These are phyloP conservation scores for Cephalopholis sonnerati DNA, from an alignment of 2,113 vertebrate genomes.

Conservation along the genomic window DNA sequence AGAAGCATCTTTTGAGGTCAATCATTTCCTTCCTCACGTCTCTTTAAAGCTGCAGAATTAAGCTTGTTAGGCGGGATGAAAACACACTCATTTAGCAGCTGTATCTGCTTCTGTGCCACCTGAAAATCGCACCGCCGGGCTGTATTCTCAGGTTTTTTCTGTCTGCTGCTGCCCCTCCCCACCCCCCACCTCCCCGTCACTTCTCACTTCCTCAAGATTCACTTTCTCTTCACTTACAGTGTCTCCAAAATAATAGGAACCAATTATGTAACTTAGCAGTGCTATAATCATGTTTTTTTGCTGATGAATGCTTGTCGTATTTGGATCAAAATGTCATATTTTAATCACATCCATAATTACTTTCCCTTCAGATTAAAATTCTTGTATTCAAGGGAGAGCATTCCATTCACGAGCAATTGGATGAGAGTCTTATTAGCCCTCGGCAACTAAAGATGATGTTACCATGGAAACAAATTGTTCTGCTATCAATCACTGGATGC, in stretches of 20 bases:
- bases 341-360: slow-evolving; percentile 86
- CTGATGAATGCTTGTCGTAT: slow-evolving; percentile 71
- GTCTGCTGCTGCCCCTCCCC: not conserved
- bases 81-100: slow-evolving; percentile 71
- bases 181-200: not conserved
- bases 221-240: slow-evolving; percentile 40
- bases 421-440: slow-evolving; percentile 84
- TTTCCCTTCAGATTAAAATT: slow-evolving; percentile 89
- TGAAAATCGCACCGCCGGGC: slow-evolving; percentile 38
- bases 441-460: slow-evolving; percentile 92
- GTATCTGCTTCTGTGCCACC: slow-evolving; percentile 65
- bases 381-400: slow-evolving; percentile 83
- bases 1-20: slow-evolving; percentile 79
- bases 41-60: slow-evolving; percentile 64
- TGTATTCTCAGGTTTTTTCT: slow-evolving; percentile 34
- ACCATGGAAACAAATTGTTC: slow-evolving; percentile 94
- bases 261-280: slow-evolving; percentile 55
- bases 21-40: slow-evolving; percentile 66
- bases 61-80: slow-evolving; percentile 75
- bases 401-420: slow-evolving; percentile 84
- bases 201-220: slow-evolving; percentile 43
- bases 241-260: slow-evolving; percentile 57
- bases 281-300: slow-evolving; percentile 64
- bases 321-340: slow-evolving; percentile 81
- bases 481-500: slow-evolving; percentile 91